Conservation (phyloP, 1,140 invertebrate genomes). For the Metaphire vulgaris region DNA sequence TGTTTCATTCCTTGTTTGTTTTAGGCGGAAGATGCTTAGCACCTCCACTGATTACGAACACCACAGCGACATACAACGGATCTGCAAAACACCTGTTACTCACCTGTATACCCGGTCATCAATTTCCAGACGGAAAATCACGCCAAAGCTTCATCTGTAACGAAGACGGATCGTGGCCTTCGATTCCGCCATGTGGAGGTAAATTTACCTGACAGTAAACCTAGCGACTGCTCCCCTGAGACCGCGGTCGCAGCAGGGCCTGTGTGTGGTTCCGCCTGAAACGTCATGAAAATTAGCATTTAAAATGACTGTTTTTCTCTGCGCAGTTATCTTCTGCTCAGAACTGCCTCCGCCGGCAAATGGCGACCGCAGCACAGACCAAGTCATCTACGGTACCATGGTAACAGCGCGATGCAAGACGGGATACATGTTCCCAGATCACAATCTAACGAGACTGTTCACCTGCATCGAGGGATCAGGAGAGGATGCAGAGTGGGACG, state of each 20-base stretch:
- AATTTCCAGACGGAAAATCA: not conserved
- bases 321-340: conserved; percentile 9
- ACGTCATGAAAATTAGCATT: too few relatives aligned
- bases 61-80: not conserved
- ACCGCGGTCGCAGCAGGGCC: too few relatives aligned
- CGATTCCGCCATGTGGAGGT: not conserved
- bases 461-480: not conserved
- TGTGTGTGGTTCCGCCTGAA: too few relatives aligned
- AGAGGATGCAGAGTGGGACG: not conserved
- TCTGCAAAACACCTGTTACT: not conserved
- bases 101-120: not conserved
- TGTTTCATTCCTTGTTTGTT: too few relatives aligned
- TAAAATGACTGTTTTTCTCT: too few relatives aligned
- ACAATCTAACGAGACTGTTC: not conserved
- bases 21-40: not conserved
- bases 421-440: conserved; percentile 22
- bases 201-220: too few relatives aligned
- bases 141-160: not conserved
- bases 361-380: not conserved
- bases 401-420: not conserved
- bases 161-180: not conserved
- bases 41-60: not conserved
- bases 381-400: conserved; percentile 7
- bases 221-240: too few relatives aligned
- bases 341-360: not conserved